Conservation (phyloP, 2,888 invertebrate genomes). For the Steinernema scapterisci region DNA sequence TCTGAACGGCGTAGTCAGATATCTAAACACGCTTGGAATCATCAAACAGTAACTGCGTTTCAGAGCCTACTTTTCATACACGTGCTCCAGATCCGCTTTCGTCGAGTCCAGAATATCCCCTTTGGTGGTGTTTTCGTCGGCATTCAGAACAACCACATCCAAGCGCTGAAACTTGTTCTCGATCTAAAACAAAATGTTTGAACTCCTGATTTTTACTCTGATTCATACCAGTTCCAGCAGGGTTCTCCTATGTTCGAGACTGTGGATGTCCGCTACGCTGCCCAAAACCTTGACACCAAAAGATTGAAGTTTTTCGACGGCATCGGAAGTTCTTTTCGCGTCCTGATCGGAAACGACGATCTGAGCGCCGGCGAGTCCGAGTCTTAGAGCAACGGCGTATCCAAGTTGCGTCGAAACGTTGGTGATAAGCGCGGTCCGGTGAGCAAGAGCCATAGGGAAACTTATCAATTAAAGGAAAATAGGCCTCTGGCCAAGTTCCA, state of each 20-base stretch:
- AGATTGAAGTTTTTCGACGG: slow-evolving; percentile 37
- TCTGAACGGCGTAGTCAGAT: slow-evolving; percentile 55
- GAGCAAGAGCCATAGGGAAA: neutral
- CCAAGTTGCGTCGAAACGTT: slow-evolving; percentile 35
- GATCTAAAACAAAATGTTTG: slow-evolving; percentile 34
- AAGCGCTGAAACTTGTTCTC: slow-evolving; percentile 40
- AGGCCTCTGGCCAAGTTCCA: too few species aligned
- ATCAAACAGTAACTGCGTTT: neutral
- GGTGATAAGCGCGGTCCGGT: slow-evolving; percentile 28
- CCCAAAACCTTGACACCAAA: slow-evolving; percentile 40
- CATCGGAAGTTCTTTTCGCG: slow-evolving; percentile 33
- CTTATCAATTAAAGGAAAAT: too few species aligned
- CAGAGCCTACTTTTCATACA: slow-evolving; percentile 39
- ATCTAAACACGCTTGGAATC: neutral
- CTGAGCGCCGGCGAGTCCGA: slow-evolving; percentile 49
- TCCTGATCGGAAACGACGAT: slow-evolving; percentile 36
- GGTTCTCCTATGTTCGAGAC: slow-evolving; percentile 36
- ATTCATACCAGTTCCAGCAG: slow-evolving; percentile 41
- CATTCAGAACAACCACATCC: slow-evolving; percentile 39
- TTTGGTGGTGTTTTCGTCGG: slow-evolving; percentile 46
- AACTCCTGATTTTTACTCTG: neutral
- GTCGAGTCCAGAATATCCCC: slow-evolving; percentile 53
- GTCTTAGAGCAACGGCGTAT: slow-evolving; percentile 34
- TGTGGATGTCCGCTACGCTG: slow-evolving; percentile 37
- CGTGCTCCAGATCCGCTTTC: slow-evolving; percentile 44